Conservation (phyloP, 2,113 vertebrate species). For the Leptobrachium ailaonicum region DNA sequence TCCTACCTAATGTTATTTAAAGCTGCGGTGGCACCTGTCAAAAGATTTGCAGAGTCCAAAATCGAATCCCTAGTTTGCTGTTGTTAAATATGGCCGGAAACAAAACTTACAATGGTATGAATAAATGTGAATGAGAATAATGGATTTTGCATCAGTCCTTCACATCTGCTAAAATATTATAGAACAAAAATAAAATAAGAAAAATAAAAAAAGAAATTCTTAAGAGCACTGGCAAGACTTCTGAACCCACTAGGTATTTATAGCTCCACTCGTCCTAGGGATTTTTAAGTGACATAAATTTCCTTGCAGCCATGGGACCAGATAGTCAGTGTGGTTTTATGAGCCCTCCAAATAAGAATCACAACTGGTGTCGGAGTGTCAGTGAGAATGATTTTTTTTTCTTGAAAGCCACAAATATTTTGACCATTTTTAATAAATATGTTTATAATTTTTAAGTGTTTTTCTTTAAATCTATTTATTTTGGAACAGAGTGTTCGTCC, state of each 20-base stretch:
- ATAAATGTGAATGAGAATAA: neutral
- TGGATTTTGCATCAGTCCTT: neutral
- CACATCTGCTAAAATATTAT: constrained; percentile 39
- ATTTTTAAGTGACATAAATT: constrained; percentile 32
- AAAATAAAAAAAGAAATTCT: neutral
- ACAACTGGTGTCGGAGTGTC: constrained; percentile 20
- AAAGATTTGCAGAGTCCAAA: neutral
- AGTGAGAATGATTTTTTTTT: constrained; percentile 17
- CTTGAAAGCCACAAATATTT: constrained; percentile 31
- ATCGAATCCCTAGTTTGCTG: neutral
- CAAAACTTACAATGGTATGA: constrained; percentile 27
- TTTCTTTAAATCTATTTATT: neutral
- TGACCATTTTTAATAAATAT: neutral
- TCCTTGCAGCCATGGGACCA: neutral
- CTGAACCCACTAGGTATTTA: constrained; percentile 12
- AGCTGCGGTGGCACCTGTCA: constrained; percentile 21
- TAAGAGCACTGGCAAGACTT: neutral
- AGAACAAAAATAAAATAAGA: neutral
- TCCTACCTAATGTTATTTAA: neutral
- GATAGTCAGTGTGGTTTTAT: constrained; percentile 11
- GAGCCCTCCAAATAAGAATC: neutral
- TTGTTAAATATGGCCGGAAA: constrained; percentile 9
- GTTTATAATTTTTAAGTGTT: neutral
- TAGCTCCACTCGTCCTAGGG: constrained; percentile 16
- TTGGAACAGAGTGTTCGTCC: neutral